Evolutionary conservation across 2,888 invertebrate species (phyloP), one percentile per base, ranked within the genome.

Genomic region (Cantharis lateralis): DNA sequence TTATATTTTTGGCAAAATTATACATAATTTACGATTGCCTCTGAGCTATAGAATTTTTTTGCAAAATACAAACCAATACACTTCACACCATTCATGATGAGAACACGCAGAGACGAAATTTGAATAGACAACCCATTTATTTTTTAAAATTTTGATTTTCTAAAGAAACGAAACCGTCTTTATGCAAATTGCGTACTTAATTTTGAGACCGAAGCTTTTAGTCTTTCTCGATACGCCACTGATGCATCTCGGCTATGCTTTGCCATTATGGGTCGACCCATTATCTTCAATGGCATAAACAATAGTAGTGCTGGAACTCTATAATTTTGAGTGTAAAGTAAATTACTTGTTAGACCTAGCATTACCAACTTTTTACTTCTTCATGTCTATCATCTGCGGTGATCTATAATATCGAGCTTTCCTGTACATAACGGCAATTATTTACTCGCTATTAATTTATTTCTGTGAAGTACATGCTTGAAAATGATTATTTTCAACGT

Each of bases 261-360:
- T 32, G 20, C 15, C 64, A 26, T 72, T 74, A 15, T 32, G 78
- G 77, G 26, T 72, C 79, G 72, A 74, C 80, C 82, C 78, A 82
- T 81, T 81, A 81, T 79, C 71, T 78, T 79, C 81, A 83, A 81
- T 83, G 82, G 83, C 83, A 82, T 80, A 82, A 84, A 84, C 84
- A 84, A 84, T 84, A 82, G 83, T 79, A 77, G 68, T 75, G 78
- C 76, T 70, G 79, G 78, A 80, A 80, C 81, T 79, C 84, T 84
- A 82, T 84, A 84, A 84, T 84, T 84, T 84, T 74, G 81, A 79
- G 77, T 81, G 79, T 82, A 80, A 82, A 82, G 82, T 83, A 83
- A 84, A 84, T 82, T 84, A 83, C 82, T 83, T 80, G 83, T 82
- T 84, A 83, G 82, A 82, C 82, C 81, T 80, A 79, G 80, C 78